Conservation (phyloP, 2,113 vertebrate species). For the Trogon surrucura region DNA sequence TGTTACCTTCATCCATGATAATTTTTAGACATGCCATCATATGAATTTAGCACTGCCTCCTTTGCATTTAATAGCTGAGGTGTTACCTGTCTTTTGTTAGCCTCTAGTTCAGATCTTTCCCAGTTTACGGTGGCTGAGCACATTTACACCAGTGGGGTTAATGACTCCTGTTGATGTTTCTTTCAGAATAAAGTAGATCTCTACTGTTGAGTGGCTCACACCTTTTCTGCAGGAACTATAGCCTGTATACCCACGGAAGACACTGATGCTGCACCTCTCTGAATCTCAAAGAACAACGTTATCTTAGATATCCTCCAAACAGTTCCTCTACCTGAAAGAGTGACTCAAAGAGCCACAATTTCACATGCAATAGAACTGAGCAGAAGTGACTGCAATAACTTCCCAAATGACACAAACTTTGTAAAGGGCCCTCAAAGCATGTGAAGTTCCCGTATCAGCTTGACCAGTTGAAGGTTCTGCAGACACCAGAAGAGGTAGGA, state of each 20-base stretch:
- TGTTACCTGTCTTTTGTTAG: not conserved
- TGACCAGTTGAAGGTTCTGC: not conserved
- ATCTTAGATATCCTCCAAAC: not conserved
- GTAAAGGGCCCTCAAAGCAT: not conserved
- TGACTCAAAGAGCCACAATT: not conserved
- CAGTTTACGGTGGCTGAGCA: not conserved
- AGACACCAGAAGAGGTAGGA: not conserved
- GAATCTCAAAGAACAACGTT: not conserved
- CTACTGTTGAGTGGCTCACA: not conserved
- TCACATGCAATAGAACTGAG: not conserved
- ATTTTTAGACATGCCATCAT: not conserved
- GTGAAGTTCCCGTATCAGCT: not conserved
- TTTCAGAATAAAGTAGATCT: not conserved
- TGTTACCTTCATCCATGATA: not conserved
- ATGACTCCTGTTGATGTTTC: not conserved
- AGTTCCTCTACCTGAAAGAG: not conserved
- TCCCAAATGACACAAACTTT: rapidly evolving
- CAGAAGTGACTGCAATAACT: not conserved
- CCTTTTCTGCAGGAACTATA: not conserved
- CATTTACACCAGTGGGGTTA: not conserved
- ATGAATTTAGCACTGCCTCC: not conserved
- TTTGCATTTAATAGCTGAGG: not conserved
- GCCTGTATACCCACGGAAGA: not conserved
- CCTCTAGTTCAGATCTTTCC: not conserved
- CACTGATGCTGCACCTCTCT: not conserved